Evolutionary conservation across 2,113 vertebrate genomes (phyloP), one percentile per base, ranked within the genome.

Genomic region (Anthoscopus minutus): DNA sequence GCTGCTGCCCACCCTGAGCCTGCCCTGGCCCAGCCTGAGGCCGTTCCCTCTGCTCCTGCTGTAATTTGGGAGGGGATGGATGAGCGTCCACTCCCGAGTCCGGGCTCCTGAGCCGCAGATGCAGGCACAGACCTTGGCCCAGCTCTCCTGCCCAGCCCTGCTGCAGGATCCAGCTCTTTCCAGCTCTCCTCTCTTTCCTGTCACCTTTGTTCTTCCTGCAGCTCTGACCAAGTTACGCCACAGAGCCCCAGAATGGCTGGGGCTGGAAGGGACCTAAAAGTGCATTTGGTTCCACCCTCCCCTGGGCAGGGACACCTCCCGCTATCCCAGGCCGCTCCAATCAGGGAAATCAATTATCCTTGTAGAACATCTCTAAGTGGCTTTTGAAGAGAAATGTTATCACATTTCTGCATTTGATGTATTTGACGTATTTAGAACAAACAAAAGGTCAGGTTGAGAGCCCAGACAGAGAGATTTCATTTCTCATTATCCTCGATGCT

Each of bases 181-280:
- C n/a, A n/a, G n/a, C n/a, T n/a, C n/a, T n/a, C n/a, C n/a, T n/a
- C n/a, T n/a, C n/a, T n/a, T n/a, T n/a, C n/a, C n/a, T n/a, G n/a
- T n/a, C n/a, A n/a, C n/a, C n/a, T n/a, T n/a, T n/a, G n/a, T n/a
- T n/a, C 27, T 28, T 21, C 33, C 5, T 12, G 11, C 8, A 3
- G 7, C 3, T 35, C 65, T 28, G 56, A 1, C n/a, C 45, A 2
- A 15, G 28, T 3, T 1, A 0, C 1, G 4, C 2, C 54, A n/a
- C 47, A 38, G 38, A 20, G n/a, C 3, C 56, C 73, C 56, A 1
- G 17, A 13, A 17, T 2, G 31, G 62, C 15, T 27, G 25, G 44
- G 44, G 53, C 13, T 44, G 62, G 22, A 15, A 44, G 22, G 27
- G 28, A 45, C 47, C 47, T n/a, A 7, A 8, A 16, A n/a, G 8